Conservation (phyloP, 2,113 vertebrate species). For the Elachura formosa region DNA sequence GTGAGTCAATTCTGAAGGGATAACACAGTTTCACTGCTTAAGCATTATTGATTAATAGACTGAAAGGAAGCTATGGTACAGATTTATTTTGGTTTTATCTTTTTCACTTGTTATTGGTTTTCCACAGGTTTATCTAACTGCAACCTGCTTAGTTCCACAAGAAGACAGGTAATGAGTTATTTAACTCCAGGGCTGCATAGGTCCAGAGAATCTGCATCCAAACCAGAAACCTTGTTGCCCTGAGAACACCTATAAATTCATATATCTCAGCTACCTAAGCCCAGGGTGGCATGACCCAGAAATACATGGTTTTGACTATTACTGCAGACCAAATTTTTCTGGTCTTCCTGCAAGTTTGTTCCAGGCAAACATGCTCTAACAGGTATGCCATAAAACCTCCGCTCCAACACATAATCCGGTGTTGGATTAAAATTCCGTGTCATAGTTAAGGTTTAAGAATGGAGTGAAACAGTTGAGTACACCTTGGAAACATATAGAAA, state of each 20-base stretch:
- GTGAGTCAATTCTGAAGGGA: background rate
- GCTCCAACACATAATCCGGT: no score
- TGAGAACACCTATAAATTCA: background rate
- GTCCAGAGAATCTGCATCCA: background rate
- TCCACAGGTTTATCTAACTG: background rate
- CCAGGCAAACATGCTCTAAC: background rate
- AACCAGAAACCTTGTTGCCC: background rate
- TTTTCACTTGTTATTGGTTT: background rate
- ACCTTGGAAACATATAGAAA: background rate
- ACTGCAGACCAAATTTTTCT: background rate
- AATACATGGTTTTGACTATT: background rate
- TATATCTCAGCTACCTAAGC: background rate
- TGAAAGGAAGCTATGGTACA: background rate
- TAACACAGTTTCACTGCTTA: background rate
- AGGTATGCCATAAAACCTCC: background rate
- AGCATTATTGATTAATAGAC: background rate
- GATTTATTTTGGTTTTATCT: background rate
- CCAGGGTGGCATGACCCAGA: background rate
- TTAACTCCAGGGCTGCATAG: background rate
- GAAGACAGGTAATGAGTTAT: background rate
- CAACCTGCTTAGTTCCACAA: background rate
- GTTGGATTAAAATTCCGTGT: background rate
- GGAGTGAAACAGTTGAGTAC: background rate
- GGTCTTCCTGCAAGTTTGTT: background rate
- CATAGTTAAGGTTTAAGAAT: background rate